Percentiles rank a stretch among this genome's conserved stretches.
Evolutionary conservation across 2,888 invertebrate genomes (phyloP).

Genomic region (Helobdella robusta): DNA sequence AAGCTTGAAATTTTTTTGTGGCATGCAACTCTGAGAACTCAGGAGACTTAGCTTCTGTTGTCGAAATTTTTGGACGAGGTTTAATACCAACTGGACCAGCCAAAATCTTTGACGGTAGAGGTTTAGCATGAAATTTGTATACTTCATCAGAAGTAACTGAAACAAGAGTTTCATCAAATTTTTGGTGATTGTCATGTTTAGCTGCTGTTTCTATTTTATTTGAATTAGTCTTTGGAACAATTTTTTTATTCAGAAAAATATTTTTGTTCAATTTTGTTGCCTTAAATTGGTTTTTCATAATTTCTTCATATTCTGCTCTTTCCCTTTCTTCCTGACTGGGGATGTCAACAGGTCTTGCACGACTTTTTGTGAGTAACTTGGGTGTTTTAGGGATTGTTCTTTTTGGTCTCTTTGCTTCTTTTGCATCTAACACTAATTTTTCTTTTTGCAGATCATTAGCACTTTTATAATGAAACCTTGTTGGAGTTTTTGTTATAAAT

Average conservation of each 20-base stretch:
- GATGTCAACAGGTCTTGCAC: neutral
- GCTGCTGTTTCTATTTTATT: conserved; percentile 9
- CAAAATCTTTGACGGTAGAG: conserved; percentile 2
- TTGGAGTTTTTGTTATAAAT: conserved; percentile 13
- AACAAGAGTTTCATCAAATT: too few relatives aligned
- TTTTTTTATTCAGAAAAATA: neutral
- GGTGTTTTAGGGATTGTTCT: neutral
- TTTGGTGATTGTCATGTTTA: neutral
- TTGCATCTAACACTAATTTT: neutral
- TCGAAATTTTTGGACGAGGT: neutral
- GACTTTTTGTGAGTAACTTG: conserved; percentile 1
- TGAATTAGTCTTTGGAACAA: neutral
- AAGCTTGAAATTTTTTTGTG: neutral
- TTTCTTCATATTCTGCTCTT: neutral
- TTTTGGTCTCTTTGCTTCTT: neutral
- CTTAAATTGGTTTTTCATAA: neutral
- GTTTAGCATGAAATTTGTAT: conserved; percentile 5
- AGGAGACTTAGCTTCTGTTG: conserved; percentile 11
- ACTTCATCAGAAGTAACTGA: neutral
- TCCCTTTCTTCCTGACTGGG: conserved; percentile 1
- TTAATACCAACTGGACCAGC: conserved; percentile 6
- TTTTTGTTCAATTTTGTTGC: neutral
- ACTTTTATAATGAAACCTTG: conserved; percentile 10
- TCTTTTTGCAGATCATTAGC: neutral
- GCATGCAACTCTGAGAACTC: conserved; percentile 22